Evolutionary conservation across 2,797 vertebrate genomes (phyloP), one percentile per base, ranked within the genome.

Genomic region (Chaunax sp.): DNA sequence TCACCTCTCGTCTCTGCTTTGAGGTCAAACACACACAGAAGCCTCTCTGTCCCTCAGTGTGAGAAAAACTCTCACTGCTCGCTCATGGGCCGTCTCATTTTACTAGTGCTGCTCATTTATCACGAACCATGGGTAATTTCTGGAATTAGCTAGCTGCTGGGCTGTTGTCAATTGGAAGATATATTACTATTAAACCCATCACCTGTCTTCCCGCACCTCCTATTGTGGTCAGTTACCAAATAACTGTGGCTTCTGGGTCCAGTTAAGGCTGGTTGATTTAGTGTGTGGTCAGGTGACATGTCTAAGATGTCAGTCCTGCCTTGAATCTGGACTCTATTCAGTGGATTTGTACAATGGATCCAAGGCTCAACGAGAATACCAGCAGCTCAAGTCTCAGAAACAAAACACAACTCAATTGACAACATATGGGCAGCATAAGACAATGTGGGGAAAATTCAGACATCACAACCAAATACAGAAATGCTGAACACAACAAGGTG

Each of bases 21-120:
- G 67, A n/a, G 83, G 80, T 84, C 77, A 81, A 62, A 67, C 67
- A 40, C 74, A 66, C 81, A 89, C 72, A 86, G 67, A 72, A 41
- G 41, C 43, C 18, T 71, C 64, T 84, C 64, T 86, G 77, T 89
- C 72, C 50, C 23, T 23, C 53, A 22, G 56, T 70, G 71, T 80
- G 75, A 80, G 73, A 79, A 76, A 79, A 70, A 28, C 58, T 11
- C 52, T 74, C 20, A 14, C 23, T 43, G 72, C 25, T 56, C 4
- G 15, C 19, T 46, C 0, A 12, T 62, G 53, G 41, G 72, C 60
- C 41, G 44, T 58, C 49, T 54, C 43, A 51, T 18, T 40, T 60
- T 43, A 58, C 41, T 43, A 35, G 37, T 13, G 26, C 26, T 57
- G 54, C 37, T 65, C n/a, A 2, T 68, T 73, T 73, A 72, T 56